A percentile compares a stretch with the other conserved stretches of the same genome.
Conservation (phyloP, 2,113 vertebrate species). For the Aythya baeri region DNA sequence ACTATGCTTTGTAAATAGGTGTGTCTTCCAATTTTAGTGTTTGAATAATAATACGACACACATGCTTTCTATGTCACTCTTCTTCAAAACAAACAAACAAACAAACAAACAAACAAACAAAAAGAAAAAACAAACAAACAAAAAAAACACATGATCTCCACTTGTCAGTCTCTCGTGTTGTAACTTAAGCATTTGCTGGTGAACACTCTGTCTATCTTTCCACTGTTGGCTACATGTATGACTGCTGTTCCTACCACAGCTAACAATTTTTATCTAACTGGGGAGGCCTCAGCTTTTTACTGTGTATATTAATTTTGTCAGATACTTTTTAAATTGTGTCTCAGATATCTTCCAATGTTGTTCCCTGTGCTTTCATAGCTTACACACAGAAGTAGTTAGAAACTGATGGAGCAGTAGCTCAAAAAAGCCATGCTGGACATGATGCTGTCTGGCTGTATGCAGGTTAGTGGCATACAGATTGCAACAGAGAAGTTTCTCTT, state of each 20-base stretch:
- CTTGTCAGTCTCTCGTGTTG: neutral
- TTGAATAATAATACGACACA: neutral
- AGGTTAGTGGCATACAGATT: neutral
- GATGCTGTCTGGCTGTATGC: rapidly evolving
- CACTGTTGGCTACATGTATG: neutral
- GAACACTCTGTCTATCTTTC: neutral
- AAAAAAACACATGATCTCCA: neutral
- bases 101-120: no score
- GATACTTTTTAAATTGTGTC: neutral
- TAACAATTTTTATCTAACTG: neutral
- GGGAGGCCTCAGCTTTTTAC: neutral
- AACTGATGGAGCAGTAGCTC: neutral
- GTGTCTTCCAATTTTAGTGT: rapidly evolving
- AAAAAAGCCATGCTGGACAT: neutral
- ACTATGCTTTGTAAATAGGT: neutral
- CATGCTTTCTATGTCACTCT: neutral
- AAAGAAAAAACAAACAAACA: neutral
- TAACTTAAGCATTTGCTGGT: neutral
- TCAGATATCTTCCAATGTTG: neutral
- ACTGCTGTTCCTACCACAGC: neutral
- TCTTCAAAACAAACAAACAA: neutral
- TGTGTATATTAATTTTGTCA: neutral
- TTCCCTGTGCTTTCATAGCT: neutral
- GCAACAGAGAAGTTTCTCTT: neutral
- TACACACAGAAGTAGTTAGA: neutral